A percentile compares a stretch with the other conserved stretches of the same genome.
Conservation (phyloP, 2,797 vertebrate genomes). For the Amazona finschi region DNA sequence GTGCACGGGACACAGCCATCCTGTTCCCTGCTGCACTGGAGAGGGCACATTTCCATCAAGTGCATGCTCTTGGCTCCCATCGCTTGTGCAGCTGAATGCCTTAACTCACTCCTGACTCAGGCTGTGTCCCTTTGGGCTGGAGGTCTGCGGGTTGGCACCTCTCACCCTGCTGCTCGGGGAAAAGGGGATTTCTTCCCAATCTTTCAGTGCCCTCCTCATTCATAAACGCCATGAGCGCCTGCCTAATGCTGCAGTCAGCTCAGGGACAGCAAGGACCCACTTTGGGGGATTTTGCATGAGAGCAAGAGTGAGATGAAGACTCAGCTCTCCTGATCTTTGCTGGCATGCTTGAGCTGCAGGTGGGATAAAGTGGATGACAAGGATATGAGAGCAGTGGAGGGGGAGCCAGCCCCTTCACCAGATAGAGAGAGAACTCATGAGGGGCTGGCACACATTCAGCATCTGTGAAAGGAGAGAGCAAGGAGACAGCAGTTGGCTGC, state of each 20-base stretch:
- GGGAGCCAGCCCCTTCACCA: neutral
- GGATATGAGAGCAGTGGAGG: neutral
- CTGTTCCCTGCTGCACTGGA: neutral
- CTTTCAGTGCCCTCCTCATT: accelerated
- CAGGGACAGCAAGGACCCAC: neutral
- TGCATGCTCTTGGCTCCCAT: neutral
- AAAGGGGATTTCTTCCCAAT: neutral
- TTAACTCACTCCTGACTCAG: neutral
- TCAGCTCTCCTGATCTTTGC: neutral
- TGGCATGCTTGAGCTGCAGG: conserved; percentile 11
- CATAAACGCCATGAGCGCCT: accelerated
- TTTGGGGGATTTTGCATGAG: neutral
- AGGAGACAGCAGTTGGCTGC: neutral
- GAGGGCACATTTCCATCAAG: neutral
- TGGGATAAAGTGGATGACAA: neutral
- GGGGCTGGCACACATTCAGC: conserved; percentile 9
- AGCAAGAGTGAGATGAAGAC: neutral
- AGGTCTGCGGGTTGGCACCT: neutral
- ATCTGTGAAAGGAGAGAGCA: conserved; percentile 10
- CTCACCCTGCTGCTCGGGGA: neutral
- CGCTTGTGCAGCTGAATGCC: neutral
- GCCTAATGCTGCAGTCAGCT: neutral
- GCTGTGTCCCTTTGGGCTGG: accelerated
- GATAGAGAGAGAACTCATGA: neutral
- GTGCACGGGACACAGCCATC: neutral